These are phyloP conservation scores for Isaurus tuberculatus DNA, from an alignment of 92 coral and sea anemone genomes.

Conservation along the genomic window DNA sequence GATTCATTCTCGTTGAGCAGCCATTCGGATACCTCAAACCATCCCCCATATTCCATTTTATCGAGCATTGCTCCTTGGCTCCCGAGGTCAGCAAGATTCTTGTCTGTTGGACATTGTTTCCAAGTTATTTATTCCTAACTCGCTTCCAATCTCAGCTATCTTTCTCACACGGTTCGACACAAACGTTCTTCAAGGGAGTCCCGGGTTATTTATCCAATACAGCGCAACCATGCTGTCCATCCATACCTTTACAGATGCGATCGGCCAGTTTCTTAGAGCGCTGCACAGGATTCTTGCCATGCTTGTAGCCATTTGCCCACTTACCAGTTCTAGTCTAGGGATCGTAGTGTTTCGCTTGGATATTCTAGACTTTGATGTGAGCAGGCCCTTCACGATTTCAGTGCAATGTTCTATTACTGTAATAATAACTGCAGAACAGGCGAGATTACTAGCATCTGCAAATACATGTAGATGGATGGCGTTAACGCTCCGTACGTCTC, in stretches of 20 bases:
- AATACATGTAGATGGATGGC: constrained; percentile 4
- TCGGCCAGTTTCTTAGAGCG: not conserved
- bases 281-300: not conserved
- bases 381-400: not conserved
- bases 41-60: constrained; percentile 64
- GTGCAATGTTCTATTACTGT: not conserved
- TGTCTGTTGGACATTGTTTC: constrained; percentile 37
- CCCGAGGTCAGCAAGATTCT: constrained; percentile 72
- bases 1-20: constrained; percentile 47
- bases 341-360: not conserved
- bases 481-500: constrained; percentile 3
- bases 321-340: constrained; percentile 30
- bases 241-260: constrained; percentile 29
- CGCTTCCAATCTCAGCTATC: constrained; percentile 35
- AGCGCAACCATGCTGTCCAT: constrained; percentile 67
- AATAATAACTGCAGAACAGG: not conserved
- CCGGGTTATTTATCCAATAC: constrained; percentile 74
- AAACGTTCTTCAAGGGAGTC: constrained; percentile 68
- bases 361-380: not conserved
- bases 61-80: constrained; percentile 66
- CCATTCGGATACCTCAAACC: constrained; percentile 67
- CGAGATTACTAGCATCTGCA: not conserved
- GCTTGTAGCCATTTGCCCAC: not conserved
- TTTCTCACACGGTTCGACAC: constrained; percentile 67
- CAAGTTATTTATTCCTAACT: not conserved